phyloP scores from a whole-genome alignment of 37 sponge, comb jelly and placozoan species.

The Spongilla lacustris region DNA sequence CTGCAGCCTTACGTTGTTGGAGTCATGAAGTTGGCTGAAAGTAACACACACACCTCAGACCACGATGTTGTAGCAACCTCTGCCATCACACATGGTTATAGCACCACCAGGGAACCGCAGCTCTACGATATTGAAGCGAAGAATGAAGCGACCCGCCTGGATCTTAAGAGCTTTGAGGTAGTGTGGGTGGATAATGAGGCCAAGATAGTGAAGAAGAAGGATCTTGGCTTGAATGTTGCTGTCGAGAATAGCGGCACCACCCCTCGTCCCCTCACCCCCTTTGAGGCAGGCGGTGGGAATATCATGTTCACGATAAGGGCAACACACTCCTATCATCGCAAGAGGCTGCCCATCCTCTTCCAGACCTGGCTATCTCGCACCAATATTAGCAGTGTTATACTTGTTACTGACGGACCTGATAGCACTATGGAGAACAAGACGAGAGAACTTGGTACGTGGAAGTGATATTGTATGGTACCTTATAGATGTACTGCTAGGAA shows the following conservation, averaged over 20 bases:
- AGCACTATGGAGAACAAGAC: background rate
- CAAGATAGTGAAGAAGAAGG: background rate
- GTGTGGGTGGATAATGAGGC: background rate
- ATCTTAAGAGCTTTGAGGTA: background rate
- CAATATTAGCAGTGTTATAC: slow-evolving; percentile 19
- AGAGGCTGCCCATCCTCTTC: slow-evolving; percentile 44
- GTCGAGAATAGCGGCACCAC: background rate
- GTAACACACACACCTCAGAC: background rate
- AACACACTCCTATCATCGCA: slow-evolving; percentile 18
- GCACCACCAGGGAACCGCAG: background rate
- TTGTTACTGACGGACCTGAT: slow-evolving; percentile 51
- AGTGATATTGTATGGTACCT: background rate
- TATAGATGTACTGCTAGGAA: background rate
- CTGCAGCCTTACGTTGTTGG: no score
- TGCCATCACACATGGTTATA: background rate
- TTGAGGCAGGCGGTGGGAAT: slow-evolving; percentile 23
- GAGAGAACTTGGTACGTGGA: background rate
- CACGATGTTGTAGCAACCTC: background rate
- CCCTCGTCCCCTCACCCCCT: slow-evolving; percentile 6
- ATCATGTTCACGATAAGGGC: slow-evolving; percentile 57
- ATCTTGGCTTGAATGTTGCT: background rate
- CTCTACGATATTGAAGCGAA: background rate
- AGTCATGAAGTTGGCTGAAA: no score
- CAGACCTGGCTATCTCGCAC: slow-evolving; percentile 53
- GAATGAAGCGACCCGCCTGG: background rate